These are phyloP conservation scores for Capitella teleta DNA, from an alignment of 1,140 invertebrate species.

Conservation along the genomic window DNA sequence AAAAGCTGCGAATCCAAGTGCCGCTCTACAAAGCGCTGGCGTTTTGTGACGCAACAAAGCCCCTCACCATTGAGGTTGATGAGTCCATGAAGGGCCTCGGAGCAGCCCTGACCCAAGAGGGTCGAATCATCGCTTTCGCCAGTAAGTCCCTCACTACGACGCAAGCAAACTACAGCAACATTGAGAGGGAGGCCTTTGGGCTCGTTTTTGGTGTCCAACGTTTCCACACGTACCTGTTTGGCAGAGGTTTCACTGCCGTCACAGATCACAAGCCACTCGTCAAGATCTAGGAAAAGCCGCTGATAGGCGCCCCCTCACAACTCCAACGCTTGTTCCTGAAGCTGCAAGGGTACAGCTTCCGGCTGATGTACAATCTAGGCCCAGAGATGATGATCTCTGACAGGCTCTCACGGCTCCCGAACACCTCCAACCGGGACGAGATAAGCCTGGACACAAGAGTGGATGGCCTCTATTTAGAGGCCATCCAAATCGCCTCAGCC, in stretches of 20 bases:
- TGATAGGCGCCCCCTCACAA: conserved; percentile 30
- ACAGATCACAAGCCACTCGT: conserved; percentile 21
- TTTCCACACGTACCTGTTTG: conserved; percentile 8
- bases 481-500: too few species aligned
- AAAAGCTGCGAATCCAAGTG: conserved; percentile 16
- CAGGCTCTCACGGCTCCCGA: conserved; percentile 13
- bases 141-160: not conserved
- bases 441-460: too few species aligned
- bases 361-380: conserved; percentile 30
- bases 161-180: conserved; percentile 9
- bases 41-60: conserved; percentile 18
- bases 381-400: conserved; percentile 40
- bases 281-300: conserved; percentile 36
- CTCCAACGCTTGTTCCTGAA: too few species aligned
- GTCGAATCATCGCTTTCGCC: conserved; percentile 16
- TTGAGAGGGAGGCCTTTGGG: conserved; percentile 9
- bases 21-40: conserved; percentile 14
- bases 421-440: too few species aligned
- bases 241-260: conserved; percentile 1
- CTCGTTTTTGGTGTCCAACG: conserved; percentile 5
- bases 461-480: too few species aligned
- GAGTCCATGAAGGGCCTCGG: conserved; percentile 31
- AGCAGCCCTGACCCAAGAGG: conserved; percentile 39
- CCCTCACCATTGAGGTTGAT: conserved; percentile 20
- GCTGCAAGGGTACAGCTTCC: conserved; percentile 40